A percentile compares a stretch with the other conserved stretches of the same genome.
phyloP scores from a whole-genome alignment of 2,888 invertebrate genomes.

The Alloscopus bannaensis region DNA sequence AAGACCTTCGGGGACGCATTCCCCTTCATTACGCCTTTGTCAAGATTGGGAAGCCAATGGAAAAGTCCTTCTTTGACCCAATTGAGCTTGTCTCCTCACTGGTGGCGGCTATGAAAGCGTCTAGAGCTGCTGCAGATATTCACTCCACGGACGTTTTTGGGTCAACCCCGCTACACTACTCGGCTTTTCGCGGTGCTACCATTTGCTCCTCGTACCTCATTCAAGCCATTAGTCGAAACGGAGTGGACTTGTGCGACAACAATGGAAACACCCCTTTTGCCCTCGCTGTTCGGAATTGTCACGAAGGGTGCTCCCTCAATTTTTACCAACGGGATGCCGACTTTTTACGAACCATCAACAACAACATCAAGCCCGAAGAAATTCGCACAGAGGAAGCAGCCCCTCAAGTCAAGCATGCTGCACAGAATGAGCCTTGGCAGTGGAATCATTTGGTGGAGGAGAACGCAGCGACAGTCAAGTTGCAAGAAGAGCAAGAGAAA shows the following conservation, averaged over 20 bases:
- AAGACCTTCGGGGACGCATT: slow-evolving; percentile 75
- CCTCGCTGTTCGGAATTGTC: slow-evolving; percentile 75
- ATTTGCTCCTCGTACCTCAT: slow-evolving; percentile 75
- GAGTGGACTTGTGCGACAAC: slow-evolving; percentile 73
- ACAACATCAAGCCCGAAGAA: slow-evolving; percentile 51
- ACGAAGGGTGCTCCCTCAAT: slow-evolving; percentile 75
- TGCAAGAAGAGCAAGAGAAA: slow-evolving; percentile 26
- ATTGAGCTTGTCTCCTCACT: slow-evolving; percentile 76
- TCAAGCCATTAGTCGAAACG: slow-evolving; percentile 69
- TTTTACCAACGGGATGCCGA: slow-evolving; percentile 71
- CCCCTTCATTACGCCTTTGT: slow-evolving; percentile 78
- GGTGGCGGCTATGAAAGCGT: slow-evolving; percentile 75
- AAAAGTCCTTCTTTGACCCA: slow-evolving; percentile 66
- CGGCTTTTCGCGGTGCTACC: slow-evolving; percentile 77
- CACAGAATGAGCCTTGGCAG: slow-evolving; percentile 47
- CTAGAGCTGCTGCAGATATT: slow-evolving; percentile 70
- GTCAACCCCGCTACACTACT: slow-evolving; percentile 76
- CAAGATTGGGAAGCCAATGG: slow-evolving; percentile 74
- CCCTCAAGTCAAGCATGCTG: background rate
- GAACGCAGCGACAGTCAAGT: slow-evolving; percentile 39
- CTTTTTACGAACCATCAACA: slow-evolving; percentile 61
- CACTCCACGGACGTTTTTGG: slow-evolving; percentile 74
- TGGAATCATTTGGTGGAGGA: slow-evolving; percentile 25
- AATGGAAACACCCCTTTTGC: slow-evolving; percentile 77
- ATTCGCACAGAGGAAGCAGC: slow-evolving; percentile 14